Percentiles rank a stretch among this genome's conserved stretches.
These are phyloP conservation scores for Drosophila malerkotliana DNA, from an alignment of 1,140 invertebrate genomes.

Conservation along the genomic window DNA sequence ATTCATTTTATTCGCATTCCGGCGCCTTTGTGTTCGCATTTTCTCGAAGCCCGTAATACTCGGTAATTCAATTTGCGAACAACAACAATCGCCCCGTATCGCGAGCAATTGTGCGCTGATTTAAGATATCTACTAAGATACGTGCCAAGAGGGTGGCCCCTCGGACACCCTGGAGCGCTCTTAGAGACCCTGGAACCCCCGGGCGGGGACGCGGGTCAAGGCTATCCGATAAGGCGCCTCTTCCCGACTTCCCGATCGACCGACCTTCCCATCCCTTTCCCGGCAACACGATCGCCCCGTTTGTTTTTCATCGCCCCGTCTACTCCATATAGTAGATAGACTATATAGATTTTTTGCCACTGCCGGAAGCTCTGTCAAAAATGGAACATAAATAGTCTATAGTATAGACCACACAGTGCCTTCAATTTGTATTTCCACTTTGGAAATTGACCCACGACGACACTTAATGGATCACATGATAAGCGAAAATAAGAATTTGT, in stretches of 20 bases:
- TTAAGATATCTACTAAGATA: slow-evolving; percentile 28
- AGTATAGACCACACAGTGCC: neutral
- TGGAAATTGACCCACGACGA: slow-evolving; percentile 39
- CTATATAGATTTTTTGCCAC: neutral
- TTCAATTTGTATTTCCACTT: slow-evolving; percentile 26
- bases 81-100: slow-evolving; percentile 34
- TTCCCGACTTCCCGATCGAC: neutral
- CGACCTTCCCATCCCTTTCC: too few species aligned
- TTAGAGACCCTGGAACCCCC: neutral
- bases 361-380: slow-evolving; percentile 35
- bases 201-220: neutral
- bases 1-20: slow-evolving; percentile 51
- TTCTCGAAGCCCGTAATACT: slow-evolving; percentile 34
- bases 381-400: slow-evolving; percentile 5
- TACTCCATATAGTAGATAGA: neutral
- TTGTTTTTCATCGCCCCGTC: neutral
- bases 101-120: slow-evolving; percentile 61
- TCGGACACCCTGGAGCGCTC: neutral
- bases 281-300: neutral
- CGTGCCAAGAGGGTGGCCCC: slow-evolving; percentile 3
- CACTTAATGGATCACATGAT: slow-evolving; percentile 4
- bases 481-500: neutral
- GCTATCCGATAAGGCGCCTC: neutral
- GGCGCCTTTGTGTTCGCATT: slow-evolving; percentile 55
- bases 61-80: slow-evolving; percentile 66